A percentile compares a stretch with the other conserved stretches of the same genome.
Conservation (phyloP, 1,140 invertebrate species). For the Mamestra configurata region DNA sequence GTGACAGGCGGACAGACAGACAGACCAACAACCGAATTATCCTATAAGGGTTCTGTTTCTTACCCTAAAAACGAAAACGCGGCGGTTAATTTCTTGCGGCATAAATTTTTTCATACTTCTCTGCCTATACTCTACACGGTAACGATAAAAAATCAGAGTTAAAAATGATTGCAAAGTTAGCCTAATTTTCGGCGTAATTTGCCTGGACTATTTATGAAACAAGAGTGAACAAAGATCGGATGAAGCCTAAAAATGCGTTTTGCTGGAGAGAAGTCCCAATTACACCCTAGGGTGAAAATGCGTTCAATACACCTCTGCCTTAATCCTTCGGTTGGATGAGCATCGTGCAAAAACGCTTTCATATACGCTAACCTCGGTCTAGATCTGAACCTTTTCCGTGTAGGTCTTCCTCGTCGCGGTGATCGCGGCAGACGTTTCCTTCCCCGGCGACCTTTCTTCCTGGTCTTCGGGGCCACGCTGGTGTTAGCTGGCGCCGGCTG, state of each 20-base stretch:
- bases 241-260: constrained; percentile 6
- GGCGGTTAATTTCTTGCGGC: no score
- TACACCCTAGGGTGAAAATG: not conserved
- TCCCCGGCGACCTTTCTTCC: constrained; percentile 75
- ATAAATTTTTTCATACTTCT: no score
- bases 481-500: constrained; percentile 80
- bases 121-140: no score
- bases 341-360: constrained; percentile 28
- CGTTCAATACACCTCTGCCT: constrained; percentile 6
- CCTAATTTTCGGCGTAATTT: no score
- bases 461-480: constrained; percentile 78
- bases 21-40: no score
- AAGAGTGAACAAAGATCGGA: not conserved
- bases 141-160: no score
- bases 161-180: no score
- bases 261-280: not conserved
- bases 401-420: constrained; percentile 78
- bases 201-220: not conserved
- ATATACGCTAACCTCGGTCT: constrained; percentile 60
- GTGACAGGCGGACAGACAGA: no score
- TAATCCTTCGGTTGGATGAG: not conserved
- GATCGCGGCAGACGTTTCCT: constrained; percentile 78
- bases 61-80: no score
- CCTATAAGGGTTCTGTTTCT: no score
- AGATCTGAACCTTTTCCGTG: constrained; percentile 84